phyloP scores from a whole-genome alignment of 1,140 invertebrate species.

The Ceratitis capitata region DNA sequence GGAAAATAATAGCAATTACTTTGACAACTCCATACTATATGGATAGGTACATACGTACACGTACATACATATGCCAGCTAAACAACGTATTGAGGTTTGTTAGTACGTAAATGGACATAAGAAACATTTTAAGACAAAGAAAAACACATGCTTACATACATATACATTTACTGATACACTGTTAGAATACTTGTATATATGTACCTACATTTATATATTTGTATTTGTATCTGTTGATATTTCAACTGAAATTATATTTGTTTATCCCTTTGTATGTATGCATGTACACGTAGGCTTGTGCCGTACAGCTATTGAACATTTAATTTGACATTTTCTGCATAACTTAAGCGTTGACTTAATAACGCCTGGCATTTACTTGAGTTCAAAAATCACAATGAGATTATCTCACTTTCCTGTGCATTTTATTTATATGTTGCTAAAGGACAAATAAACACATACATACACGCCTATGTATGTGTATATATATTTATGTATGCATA shows the following conservation, averaged over 20 bases:
- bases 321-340: neutral
- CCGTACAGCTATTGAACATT: neutral
- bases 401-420: neutral
- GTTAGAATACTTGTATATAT: neutral
- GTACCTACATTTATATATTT: neutral
- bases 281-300: no score
- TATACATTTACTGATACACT: neutral
- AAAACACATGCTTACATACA: neutral
- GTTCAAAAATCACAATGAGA: slow-evolving; percentile 29
- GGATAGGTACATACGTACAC: neutral
- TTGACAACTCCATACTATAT: neutral
- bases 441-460: neutral
- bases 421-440: neutral
- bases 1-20: slow-evolving; percentile 33
- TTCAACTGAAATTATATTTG: neutral
- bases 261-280: neutral
- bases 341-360: slow-evolving; percentile 19
- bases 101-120: neutral
- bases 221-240: no score
- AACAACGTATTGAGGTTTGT: no score
- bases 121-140: neutral
- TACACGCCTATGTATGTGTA: neutral
- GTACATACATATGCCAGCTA: neutral
- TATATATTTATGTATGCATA: neutral
- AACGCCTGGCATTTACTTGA: slow-evolving; percentile 10